Conservation (phyloP, 2,797 vertebrate genomes). For the Cephalopachus bancanus region DNA sequence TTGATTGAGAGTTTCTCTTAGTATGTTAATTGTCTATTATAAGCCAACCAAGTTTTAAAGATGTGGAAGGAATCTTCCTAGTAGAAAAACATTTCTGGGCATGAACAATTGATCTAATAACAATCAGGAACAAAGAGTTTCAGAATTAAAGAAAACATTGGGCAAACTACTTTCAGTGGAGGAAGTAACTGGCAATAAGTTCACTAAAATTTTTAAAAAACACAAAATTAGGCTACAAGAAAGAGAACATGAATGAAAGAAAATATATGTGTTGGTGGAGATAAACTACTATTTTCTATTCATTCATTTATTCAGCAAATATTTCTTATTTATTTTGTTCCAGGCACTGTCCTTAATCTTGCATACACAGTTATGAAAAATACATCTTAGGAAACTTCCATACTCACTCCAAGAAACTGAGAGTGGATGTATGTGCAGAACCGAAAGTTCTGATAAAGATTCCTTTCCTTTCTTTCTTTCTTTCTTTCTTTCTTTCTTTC, state of each 20-base stretch:
- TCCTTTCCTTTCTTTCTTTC: not conserved
- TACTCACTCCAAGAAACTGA: not conserved
- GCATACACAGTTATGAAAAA: not conserved
- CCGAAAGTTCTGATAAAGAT: not conserved
- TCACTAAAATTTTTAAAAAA: constrained; percentile 3
- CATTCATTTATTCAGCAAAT: not conserved
- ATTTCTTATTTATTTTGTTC: not conserved
- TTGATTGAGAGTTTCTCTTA: not conserved
- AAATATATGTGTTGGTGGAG: not conserved
- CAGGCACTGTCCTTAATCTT: constrained; percentile 4
- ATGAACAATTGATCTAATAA: not conserved
- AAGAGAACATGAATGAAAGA: not conserved
- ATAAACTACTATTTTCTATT: not conserved
- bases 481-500: no score
- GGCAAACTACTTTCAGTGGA: not conserved
- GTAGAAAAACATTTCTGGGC: not conserved
- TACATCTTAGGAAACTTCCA: not conserved
- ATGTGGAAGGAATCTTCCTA: not conserved
- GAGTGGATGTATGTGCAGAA: not conserved
- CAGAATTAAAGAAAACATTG: not conserved
- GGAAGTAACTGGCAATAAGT: not conserved
- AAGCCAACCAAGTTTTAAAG: not conserved
- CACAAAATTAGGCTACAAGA: constrained; percentile 2
- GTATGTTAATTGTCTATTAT: not conserved
- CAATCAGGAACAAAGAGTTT: not conserved